Evolutionary conservation across 2,113 vertebrate genomes (phyloP).

Genomic region (Monopterus albus): DNA sequence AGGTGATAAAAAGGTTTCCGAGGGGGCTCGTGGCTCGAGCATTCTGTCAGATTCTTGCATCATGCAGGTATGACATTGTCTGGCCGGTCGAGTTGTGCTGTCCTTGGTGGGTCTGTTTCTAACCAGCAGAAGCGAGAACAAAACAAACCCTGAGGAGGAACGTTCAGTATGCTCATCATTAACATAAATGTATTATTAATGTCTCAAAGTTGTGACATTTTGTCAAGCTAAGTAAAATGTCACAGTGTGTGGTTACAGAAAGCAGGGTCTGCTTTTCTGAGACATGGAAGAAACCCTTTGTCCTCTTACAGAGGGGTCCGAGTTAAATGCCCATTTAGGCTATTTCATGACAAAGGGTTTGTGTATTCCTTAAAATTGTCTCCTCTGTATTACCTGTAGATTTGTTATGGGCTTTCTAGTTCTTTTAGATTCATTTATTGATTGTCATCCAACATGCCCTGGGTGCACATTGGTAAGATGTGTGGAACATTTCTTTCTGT

Average conservation of each 20-base stretch:
- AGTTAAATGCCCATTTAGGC: conserved; percentile 14
- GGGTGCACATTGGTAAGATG: background rate
- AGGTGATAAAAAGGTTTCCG: conserved; percentile 61
- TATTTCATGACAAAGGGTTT: too few relatives aligned
- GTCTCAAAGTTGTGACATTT: too few relatives aligned
- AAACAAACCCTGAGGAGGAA: background rate
- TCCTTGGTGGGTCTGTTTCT: conserved; percentile 41
- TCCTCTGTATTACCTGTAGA: conserved; percentile 26
- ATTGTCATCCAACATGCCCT: conserved; percentile 38
- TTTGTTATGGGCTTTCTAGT: conserved; percentile 12
- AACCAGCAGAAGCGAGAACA: conserved; percentile 22
- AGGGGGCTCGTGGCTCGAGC: conserved; percentile 39
- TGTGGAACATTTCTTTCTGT: conserved; percentile 19
- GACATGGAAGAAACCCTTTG: background rate
- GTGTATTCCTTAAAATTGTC: too few relatives aligned
- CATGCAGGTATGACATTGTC: conserved; percentile 58
- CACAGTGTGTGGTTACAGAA: too few relatives aligned
- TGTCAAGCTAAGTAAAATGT: too few relatives aligned
- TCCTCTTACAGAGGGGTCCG: background rate
- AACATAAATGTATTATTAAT: too few relatives aligned
- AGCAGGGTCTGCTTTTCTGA: background rate
- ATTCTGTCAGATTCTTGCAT: conserved; percentile 73
- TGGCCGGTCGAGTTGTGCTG: conserved; percentile 29
- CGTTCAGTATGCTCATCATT: too few relatives aligned
- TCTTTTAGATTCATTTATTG: conserved; percentile 54